These are phyloP conservation scores for Hoplostethus atlanticus DNA, from an alignment of 2,797 vertebrate genomes.

Conservation along the genomic window DNA sequence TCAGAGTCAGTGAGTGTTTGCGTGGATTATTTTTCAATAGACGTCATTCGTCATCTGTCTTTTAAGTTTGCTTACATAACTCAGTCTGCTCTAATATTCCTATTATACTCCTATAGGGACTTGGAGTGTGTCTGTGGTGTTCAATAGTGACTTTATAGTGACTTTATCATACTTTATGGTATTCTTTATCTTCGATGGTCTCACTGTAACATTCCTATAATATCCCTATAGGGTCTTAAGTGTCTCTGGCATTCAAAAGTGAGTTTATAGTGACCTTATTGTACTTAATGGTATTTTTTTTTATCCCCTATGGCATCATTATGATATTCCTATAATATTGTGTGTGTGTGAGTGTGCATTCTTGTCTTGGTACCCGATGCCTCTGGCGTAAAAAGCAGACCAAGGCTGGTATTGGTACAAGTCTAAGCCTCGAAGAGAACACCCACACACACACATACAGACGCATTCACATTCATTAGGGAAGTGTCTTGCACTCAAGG, in stretches of 20 bases:
- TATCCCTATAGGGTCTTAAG: too few relatives aligned
- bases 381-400: not conserved
- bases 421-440: slow-evolving; percentile 19
- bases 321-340: too few relatives aligned
- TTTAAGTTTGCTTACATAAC: slow-evolving; percentile 68
- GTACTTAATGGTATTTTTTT: too few relatives aligned
- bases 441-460: slow-evolving; percentile 7
- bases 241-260: too few relatives aligned
- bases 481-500: slow-evolving; percentile 57
- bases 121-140: slow-evolving; percentile 40
- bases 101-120: slow-evolving; percentile 44
- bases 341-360: not conserved
- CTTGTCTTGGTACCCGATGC: not conserved
- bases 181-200: too few relatives aligned
- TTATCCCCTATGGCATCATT: too few relatives aligned
- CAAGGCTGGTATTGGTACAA: slow-evolving; percentile 11
- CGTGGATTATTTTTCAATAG: slow-evolving; percentile 65
- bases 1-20: slow-evolving; percentile 67
- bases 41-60: slow-evolving; percentile 66
- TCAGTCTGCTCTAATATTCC: slow-evolving; percentile 62
- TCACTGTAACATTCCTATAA: too few relatives aligned
- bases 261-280: too few relatives aligned
- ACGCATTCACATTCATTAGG: slow-evolving; percentile 25
- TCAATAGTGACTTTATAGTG: slow-evolving; percentile 17
- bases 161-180: too few relatives aligned